Conservation (phyloP, 2,888 invertebrate genomes). For the Chalcosyrphus nemorum region DNA sequence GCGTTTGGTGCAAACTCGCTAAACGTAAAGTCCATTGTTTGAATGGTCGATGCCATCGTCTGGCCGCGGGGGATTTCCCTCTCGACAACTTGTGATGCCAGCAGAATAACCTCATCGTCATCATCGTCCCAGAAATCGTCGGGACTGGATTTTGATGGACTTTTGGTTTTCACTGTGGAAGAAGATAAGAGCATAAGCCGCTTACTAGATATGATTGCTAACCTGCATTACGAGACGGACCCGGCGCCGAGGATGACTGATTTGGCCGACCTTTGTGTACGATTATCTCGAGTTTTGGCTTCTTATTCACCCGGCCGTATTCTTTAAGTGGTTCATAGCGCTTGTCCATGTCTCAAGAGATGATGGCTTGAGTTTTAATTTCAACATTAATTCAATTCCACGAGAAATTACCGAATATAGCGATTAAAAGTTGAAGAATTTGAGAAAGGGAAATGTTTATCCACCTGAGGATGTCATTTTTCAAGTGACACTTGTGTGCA, state of each 20-base stretch:
- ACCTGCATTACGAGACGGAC: conserved; percentile 43
- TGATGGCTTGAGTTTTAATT: background rate
- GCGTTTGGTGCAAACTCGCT: conserved; percentile 76
- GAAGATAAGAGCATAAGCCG: too few species aligned
- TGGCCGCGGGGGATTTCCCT: conserved; percentile 73
- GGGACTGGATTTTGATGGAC: conserved; percentile 49
- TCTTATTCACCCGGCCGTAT: conserved; percentile 77
- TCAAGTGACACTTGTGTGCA: background rate
- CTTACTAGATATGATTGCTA: background rate
- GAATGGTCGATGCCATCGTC: conserved; percentile 44
- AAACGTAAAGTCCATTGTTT: conserved; percentile 76
- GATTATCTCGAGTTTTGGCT: conserved; percentile 78
- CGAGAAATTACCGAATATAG: background rate
- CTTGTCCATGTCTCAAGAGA: conserved; percentile 75
- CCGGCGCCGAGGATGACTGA: background rate
- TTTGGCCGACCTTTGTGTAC: conserved; percentile 73
- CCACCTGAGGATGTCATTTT: conserved; percentile 7
- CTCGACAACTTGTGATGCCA: conserved; percentile 80
- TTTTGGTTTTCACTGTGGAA: conserved; percentile 21
- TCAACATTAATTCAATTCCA: background rate
- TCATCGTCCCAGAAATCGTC: conserved; percentile 79
- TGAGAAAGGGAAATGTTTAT: background rate
- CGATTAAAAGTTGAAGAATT: background rate
- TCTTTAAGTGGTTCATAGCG: conserved; percentile 77
- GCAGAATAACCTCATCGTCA: conserved; percentile 79